Evolutionary conservation across 2,888 invertebrate species (phyloP), one percentile per base, ranked within the genome.

Genomic region (Sceliomorpha sp.): DNA sequence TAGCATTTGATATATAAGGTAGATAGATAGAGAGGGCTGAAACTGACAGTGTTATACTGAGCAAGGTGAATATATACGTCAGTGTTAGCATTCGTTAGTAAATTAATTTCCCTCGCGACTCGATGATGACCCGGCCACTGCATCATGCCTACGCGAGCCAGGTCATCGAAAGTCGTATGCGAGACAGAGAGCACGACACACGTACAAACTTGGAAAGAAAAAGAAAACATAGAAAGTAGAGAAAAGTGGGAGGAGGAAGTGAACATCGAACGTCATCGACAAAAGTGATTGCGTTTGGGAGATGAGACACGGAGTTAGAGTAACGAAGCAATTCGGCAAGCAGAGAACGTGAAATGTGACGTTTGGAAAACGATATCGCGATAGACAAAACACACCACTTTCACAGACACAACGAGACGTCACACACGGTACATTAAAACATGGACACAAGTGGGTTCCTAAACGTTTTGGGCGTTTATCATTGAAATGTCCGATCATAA

Each of bases 41-140:
- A 84, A 87, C 85, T 87, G 88, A 83, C 88, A 88, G 80, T 88
- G 88, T 88, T 79, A 88, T 88, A 88, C 88, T 88, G 88, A 88
- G 88, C 87, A 88, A 87, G 84, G 83, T 87, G 83, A 88, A 88
- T 87, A 88, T 87, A 88, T 88, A 87, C 87, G 82, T 88, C 88
- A 88, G 88, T 88, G 88, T 88, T 88, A 84, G 83, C 80, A 75
- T 73, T 67, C 45, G 67, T 60, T 63, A 53, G 55, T 55, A 56
- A 58, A 55, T 59, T 44, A 42, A 59, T 70, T 69, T 59, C 40
- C 50, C 36, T 66, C 67, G 32, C 53, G 68, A 66, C 42, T 56
- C 68, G 68, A 56, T 44, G 42, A 60, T 62, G 56, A 51, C 66
- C 66, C 34, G 44, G 36, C 63, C 47, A 53, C 36, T 32, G 55